Conservation (phyloP, 2,797 vertebrate species). For the Tamandua tetradactyla region DNA sequence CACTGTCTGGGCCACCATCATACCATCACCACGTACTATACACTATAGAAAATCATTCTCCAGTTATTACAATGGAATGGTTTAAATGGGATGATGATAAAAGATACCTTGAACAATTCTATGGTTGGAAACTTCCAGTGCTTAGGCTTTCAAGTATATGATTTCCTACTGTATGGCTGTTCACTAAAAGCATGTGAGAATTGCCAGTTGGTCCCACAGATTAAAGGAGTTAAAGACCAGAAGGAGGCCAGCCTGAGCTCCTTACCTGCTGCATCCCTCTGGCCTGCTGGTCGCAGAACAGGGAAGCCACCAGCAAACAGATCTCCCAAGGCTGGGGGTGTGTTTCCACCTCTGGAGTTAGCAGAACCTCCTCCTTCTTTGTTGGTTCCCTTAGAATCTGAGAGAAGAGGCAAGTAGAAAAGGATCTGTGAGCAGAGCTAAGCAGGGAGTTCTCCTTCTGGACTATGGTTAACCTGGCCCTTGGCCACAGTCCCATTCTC, state of each 20-base stretch:
- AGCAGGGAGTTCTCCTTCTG: rapidly evolving
- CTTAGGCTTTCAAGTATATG: background rate
- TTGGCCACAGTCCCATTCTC: too few relatives aligned
- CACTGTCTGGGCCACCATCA: background rate
- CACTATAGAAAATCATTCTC: background rate
- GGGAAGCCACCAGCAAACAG: conserved; percentile 97
- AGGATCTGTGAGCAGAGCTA: background rate
- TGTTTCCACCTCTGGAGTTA: conserved; percentile 79
- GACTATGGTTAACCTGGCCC: background rate
- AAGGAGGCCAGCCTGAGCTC: background rate
- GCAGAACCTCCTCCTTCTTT: conserved; percentile 85
- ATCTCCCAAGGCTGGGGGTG: conserved; percentile 88
- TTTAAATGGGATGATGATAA: background rate
- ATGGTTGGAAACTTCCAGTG: background rate
- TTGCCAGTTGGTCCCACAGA: background rate
- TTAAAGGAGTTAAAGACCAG: background rate
- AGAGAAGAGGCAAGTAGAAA: background rate
- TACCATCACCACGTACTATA: background rate
- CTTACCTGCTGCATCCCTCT: conserved; percentile 92
- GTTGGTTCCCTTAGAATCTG: conserved; percentile 87
- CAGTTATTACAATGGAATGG: background rate
- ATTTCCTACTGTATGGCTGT: background rate
- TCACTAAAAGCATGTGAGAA: background rate
- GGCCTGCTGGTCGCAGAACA: conserved; percentile 91
- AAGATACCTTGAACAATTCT: background rate